A percentile compares a stretch with the other conserved stretches of the same genome.
phyloP scores from a whole-genome alignment of 2,888 invertebrate species.

The Dolomedes plantarius region DNA sequence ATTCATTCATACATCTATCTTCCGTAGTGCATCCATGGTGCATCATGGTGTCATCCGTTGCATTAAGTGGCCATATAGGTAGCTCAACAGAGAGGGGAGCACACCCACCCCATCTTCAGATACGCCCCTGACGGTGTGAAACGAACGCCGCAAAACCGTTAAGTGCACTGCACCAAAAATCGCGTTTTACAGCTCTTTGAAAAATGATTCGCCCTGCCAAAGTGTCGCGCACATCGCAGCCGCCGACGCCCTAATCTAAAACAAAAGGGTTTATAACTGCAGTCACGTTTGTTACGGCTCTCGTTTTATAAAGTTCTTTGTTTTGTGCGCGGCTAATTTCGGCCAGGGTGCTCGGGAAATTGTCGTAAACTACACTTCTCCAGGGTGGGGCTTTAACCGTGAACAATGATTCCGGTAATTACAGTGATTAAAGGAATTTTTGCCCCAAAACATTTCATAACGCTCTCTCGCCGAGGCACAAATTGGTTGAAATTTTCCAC shows the following conservation, averaged over 20 bases:
- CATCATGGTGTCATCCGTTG: too few relatives aligned
- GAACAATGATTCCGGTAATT: slow-evolving; percentile 10
- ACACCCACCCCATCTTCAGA: too few relatives aligned
- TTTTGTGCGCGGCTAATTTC: background rate
- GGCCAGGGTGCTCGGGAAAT: background rate
- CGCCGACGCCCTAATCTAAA: background rate
- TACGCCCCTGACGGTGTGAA: too few relatives aligned
- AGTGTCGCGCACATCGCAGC: background rate
- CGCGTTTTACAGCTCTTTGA: background rate
- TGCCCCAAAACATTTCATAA: slow-evolving; percentile 8
- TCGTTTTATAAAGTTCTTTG: slow-evolving; percentile 9
- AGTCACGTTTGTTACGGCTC: background rate
- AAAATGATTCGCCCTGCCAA: background rate
- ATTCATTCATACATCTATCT: too few relatives aligned
- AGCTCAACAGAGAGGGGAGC: too few relatives aligned
- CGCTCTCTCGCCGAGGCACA: background rate
- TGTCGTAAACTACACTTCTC: background rate
- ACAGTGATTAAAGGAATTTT: slow-evolving; percentile 5
- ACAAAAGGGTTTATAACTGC: slow-evolving; percentile 13
- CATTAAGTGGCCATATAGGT: too few relatives aligned
- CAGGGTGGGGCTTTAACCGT: slow-evolving; percentile 2
- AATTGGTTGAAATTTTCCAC: background rate
- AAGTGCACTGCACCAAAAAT: background rate
- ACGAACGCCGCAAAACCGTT: background rate
- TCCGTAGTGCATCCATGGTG: too few relatives aligned